phyloP scores from a whole-genome alignment of 2,113 vertebrate species.

The Eptatretus burgeri region DNA sequence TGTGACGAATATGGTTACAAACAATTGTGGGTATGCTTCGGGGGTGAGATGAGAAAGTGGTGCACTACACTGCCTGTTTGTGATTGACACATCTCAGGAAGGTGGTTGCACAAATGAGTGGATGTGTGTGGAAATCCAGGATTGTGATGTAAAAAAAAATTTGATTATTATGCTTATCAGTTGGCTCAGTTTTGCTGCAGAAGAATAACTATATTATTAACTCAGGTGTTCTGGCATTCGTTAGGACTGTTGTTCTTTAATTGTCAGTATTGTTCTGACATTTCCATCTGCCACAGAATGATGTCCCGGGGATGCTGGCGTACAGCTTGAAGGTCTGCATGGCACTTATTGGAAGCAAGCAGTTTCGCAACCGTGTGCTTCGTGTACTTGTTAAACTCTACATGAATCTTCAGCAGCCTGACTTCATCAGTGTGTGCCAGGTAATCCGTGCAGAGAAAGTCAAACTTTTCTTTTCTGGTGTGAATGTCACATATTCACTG shows the following conservation, averaged over 20 bases:
- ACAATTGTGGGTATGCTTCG: too few relatives aligned
- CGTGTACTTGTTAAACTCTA: constrained; percentile 88
- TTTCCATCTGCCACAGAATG: constrained; percentile 28
- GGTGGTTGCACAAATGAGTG: too few relatives aligned
- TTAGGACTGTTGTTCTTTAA: constrained; percentile 6
- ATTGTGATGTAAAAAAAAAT: too few relatives aligned
- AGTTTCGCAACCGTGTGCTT: constrained; percentile 78
- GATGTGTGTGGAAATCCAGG: too few relatives aligned
- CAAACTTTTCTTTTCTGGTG: too few relatives aligned
- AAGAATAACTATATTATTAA: not conserved
- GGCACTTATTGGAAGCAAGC: constrained; percentile 97
- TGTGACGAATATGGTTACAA: too few relatives aligned
- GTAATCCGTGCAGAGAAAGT: constrained; percentile 15
- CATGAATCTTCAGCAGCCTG: constrained; percentile 94
- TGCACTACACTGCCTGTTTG: too few relatives aligned
- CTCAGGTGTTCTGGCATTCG: too few relatives aligned
- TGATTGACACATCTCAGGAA: too few relatives aligned
- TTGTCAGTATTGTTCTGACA: constrained; percentile 1
- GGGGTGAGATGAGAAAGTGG: too few relatives aligned
- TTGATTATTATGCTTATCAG: not conserved
- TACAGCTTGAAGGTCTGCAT: constrained; percentile 97
- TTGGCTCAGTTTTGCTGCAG: not conserved
- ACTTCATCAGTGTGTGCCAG: constrained; percentile 98
- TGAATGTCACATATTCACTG: too few relatives aligned
- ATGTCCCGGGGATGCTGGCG: constrained; percentile 76